A percentile compares a stretch with the other conserved stretches of the same genome.
phyloP scores from a whole-genome alignment of 2,888 invertebrate species.

The Nowickia ferox region DNA sequence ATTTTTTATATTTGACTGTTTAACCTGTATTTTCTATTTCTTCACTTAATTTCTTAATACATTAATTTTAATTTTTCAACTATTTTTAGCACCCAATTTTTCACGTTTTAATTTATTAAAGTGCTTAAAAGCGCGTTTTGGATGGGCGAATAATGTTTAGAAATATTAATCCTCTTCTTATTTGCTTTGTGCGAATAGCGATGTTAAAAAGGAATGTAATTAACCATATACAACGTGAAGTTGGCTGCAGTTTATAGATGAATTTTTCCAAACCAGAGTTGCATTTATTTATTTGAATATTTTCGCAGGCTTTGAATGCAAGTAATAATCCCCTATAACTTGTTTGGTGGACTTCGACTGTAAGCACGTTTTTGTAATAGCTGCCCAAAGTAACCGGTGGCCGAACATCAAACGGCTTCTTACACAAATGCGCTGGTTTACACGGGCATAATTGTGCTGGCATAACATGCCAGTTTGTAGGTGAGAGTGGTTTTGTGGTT shows the following conservation, averaged over 20 bases:
- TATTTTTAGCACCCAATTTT: not conserved
- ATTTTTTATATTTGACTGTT: constrained; percentile 79
- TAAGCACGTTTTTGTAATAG: too few relatives aligned
- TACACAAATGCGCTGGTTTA: too few relatives aligned
- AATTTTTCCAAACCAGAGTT: constrained; percentile 5
- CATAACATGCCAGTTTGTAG: too few relatives aligned
- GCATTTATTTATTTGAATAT: constrained; percentile 4
- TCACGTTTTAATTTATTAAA: constrained; percentile 43
- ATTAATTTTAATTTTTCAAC: not conserved
- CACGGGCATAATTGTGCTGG: too few relatives aligned
- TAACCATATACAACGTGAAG: constrained; percentile 56
- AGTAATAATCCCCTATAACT: too few relatives aligned
- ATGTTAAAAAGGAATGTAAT: constrained; percentile 31
- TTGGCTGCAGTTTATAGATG: constrained; percentile 34
- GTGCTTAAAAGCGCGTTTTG: constrained; percentile 63
- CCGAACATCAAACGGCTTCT: too few relatives aligned
- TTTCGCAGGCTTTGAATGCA: not conserved
- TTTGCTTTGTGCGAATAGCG: constrained; percentile 31
- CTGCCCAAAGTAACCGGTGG: too few relatives aligned
- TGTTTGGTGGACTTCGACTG: too few relatives aligned
- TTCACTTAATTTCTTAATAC: not conserved
- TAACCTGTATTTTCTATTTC: not conserved
- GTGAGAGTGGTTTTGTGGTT: too few relatives aligned
- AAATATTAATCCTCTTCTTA: constrained; percentile 30
- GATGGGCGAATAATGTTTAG: constrained; percentile 56